These are phyloP conservation scores for Eupithecia dodoneata DNA, from an alignment of 2,888 invertebrate genomes.

Conservation along the genomic window DNA sequence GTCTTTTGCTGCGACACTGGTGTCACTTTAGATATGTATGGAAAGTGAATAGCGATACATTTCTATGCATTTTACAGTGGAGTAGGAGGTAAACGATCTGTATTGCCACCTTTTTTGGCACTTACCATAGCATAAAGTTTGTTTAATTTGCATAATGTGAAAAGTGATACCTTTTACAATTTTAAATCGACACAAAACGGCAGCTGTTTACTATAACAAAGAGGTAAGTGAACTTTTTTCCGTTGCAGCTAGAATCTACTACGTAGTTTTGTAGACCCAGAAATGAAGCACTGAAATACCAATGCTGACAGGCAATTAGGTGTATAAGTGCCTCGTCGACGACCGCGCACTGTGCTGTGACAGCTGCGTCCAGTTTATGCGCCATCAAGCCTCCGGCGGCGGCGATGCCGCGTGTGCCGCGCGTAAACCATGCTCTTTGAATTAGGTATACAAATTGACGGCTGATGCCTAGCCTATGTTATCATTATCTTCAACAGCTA, in stretches of 20 bases:
- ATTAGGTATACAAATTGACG: constrained; percentile 40
- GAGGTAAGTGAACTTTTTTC: background rate
- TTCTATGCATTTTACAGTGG: too few relatives aligned
- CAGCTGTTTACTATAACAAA: background rate
- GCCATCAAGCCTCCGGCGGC: constrained; percentile 64
- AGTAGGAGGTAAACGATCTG: too few relatives aligned
- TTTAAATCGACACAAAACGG: background rate
- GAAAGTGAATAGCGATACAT: too few relatives aligned
- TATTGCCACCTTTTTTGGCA: too few relatives aligned
- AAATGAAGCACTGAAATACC: background rate
- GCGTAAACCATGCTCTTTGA: constrained; percentile 67
- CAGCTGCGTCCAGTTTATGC: constrained; percentile 71
- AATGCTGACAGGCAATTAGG: background rate
- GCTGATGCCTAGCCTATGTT: background rate
- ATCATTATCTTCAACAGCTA: background rate
- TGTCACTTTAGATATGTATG: too few relatives aligned
- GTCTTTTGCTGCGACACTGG: too few relatives aligned
- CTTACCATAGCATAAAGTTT: too few relatives aligned
- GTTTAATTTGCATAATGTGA: too few relatives aligned
- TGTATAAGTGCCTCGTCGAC: background rate
- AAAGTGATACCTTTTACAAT: too few relatives aligned
- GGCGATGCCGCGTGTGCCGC: constrained; percentile 62
- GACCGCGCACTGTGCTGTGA: constrained; percentile 32
- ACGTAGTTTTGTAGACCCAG: background rate
- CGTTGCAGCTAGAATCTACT: background rate